Evolutionary conservation across 2,888 invertebrate genomes (phyloP), one percentile per base, ranked within the genome.

Genomic region (Erebia aethiops): DNA sequence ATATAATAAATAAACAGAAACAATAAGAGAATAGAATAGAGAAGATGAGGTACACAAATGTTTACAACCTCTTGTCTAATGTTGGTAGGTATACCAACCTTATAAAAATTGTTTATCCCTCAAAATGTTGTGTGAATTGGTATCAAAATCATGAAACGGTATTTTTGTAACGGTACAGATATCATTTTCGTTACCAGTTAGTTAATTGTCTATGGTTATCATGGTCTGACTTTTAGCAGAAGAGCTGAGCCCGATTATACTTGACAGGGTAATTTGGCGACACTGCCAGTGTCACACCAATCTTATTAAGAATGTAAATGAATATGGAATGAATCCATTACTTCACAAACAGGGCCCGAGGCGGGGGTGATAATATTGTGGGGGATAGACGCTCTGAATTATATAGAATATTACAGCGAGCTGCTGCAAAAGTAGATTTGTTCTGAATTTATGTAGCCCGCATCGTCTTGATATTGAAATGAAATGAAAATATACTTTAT

Each of bases 261-360:
- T 88, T 90, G 92, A 92, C 92, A 87, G 87, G 85, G 84, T 88
- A 89, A 90, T 91, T 90, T 84, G 79, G 82, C 81, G 83, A 84
- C 83, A 82, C 82, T 83, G 90, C 82, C 87, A 81, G 82, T 84
- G 88, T 87, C 88, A 85, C 80, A 83, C 82, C 88, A 82, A 90
- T 91, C 92, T 92, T 87, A 90, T 92, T 92, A 92, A 81, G 81
- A 85, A 90, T 92, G 92, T 88, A 92, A 93, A 93, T 92, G 91
- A 92, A 91, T 91, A 90, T 89, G 88, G 90, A 92, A 92, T 92
- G 91, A 93, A 91, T 90, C 91, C 90, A 93, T 92, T 93, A 92
- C 90, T 89, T 88, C 86, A 81, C 90, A 91, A 93, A 92, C 91
- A 92, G 88, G 86, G 81, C 81, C 77, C 82, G 82, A 83, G 81